Percentiles rank a stretch among this genome's conserved stretches.
Evolutionary conservation across 2,888 invertebrate species (phyloP).

Genomic region (Clusia tigrina): DNA sequence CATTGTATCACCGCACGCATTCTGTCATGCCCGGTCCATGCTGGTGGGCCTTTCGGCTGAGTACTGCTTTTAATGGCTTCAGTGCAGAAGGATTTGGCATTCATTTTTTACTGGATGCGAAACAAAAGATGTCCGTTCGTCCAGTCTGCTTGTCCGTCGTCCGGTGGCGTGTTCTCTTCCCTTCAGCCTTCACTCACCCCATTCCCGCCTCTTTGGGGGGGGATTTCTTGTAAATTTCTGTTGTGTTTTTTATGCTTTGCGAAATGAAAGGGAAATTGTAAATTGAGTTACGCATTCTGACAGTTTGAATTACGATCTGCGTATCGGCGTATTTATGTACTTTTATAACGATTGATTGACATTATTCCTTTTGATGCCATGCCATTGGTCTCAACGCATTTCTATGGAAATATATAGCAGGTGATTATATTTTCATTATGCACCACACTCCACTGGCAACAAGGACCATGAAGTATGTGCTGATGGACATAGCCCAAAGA

Average conservation of each 20-base stretch:
- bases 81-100: background rate
- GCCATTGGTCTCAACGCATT: too few species aligned
- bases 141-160: background rate
- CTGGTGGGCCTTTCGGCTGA: background rate
- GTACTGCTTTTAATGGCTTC: background rate
- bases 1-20: background rate
- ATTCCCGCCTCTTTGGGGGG: conserved; percentile 21
- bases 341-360: background rate
- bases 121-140: conserved; percentile 5
- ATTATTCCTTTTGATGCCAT: too few species aligned
- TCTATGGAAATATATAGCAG: too few species aligned
- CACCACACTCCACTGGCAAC: too few species aligned
- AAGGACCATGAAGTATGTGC: too few species aligned
- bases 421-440: too few species aligned
- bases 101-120: background rate
- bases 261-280: conserved; percentile 49
- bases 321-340: background rate
- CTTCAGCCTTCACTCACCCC: background rate
- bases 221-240: conserved; percentile 25
- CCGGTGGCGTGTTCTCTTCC: background rate
- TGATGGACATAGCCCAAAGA: too few species aligned
- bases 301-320: conserved; percentile 58
- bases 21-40: background rate
- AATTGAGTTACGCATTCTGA: conserved; percentile 58
- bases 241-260: conserved; percentile 44